Evolutionary conservation across 2,797 vertebrate genomes (phyloP), one percentile per base, ranked within the genome.

Genomic region (Rhodeus uyekii): DNA sequence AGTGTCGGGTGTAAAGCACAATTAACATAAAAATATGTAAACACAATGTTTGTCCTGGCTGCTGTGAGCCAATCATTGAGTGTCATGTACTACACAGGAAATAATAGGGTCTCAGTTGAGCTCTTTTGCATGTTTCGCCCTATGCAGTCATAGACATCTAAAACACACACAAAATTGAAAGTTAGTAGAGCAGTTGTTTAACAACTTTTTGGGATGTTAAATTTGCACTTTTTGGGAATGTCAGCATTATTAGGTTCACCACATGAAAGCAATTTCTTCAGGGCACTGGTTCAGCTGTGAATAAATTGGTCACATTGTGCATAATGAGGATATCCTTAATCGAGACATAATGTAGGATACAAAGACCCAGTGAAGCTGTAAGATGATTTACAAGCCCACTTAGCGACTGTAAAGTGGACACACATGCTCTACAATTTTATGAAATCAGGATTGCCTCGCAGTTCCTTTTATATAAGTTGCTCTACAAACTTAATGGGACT

Each of bases 21-120:
- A 83, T 87, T 83, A 83, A 73, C 42, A 13, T 9, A 63, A 61
- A 39, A 9, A 29, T 78, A 81, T 83, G 81, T 77, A 83, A 87
- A 85, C 44, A 73, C 55, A 46, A 55, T 53, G 38, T 36, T 83
- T 85, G 61, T 76, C 67, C 73, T n/a, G 63, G 61, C 64, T 48
- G 36, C 81, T 78, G 42, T 14, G 76, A 72, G 67, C 68, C 69
- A 77, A 63, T 80, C 86, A 65, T 29, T 8, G 60, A 8, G 78
- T 64, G 36, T 68, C 60, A 78, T 39, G 75, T 76, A 29, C 67
- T 60, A 55, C 24, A 3, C 64, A 53, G 76, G 75, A 80, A 73
- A 69, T 71, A 87, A 80, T 61, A 60, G 53, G 77, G 73, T 87
- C 80, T 80, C 74, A 65, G 72, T 76, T 34, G 55, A 61, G 82